A percentile compares a stretch with the other conserved stretches of the same genome.
phyloP scores from a whole-genome alignment of 92 coral and sea anemone genomes.

The Actinernus sp. region DNA sequence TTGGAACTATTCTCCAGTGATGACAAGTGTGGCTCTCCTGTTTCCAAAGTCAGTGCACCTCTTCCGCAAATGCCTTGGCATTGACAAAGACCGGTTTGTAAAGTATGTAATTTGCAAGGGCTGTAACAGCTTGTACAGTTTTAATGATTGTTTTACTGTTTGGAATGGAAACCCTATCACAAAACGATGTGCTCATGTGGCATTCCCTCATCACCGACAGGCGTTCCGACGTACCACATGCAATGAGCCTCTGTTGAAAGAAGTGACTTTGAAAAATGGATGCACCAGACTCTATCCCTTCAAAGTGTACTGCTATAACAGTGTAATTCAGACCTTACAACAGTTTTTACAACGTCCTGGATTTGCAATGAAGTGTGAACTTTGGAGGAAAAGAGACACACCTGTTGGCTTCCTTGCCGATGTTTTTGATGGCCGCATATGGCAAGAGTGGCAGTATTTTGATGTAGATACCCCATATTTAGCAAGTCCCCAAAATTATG shows the following conservation, averaged over 20 bases:
- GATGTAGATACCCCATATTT: constrained; percentile 63
- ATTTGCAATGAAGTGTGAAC: constrained; percentile 53
- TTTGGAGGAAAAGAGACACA: constrained; percentile 51
- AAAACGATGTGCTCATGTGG: constrained; percentile 31
- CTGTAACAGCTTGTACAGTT: constrained; percentile 41
- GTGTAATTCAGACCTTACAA: constrained; percentile 41
- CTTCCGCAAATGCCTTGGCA: constrained; percentile 5
- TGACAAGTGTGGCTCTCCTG: constrained; percentile 29
- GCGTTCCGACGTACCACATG: constrained; percentile 48
- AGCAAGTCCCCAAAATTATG: constrained; percentile 51
- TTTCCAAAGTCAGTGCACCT: constrained; percentile 11
- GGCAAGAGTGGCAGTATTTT: constrained; percentile 70
- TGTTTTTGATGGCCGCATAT: constrained; percentile 73
- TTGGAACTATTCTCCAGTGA: constrained; percentile 38
- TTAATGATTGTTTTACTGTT: constrained; percentile 47
- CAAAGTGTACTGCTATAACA: constrained; percentile 67
- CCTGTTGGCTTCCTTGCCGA: constrained; percentile 59
- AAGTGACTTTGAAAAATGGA: constrained; percentile 59
- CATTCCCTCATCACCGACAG: constrained; percentile 66
- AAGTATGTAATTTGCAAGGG: constrained; percentile 22
- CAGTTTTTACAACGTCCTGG: constrained; percentile 37
- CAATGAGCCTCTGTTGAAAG: constrained; percentile 41
- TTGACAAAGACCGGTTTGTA: constrained; percentile 14
- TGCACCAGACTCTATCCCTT: constrained; percentile 50
- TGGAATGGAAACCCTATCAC: constrained; percentile 28